Conservation (phyloP, 2,888 invertebrate species). For the Helicoverpa assulta region DNA sequence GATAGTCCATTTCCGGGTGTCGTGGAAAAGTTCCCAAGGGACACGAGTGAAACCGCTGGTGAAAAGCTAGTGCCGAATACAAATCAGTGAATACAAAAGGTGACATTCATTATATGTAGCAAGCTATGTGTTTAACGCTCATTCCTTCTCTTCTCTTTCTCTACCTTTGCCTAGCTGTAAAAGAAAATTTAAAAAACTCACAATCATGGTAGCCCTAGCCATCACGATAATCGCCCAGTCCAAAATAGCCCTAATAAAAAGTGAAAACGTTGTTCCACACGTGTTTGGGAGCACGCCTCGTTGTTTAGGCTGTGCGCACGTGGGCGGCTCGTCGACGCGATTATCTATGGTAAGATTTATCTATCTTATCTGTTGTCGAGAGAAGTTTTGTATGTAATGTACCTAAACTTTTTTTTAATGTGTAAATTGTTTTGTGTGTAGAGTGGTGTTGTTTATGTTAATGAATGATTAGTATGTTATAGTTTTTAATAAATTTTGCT, state of each 20-base stretch:
- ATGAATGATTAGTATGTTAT: too few species aligned
- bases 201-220: slow-evolving; percentile 1
- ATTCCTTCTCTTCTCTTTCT: too few species aligned
- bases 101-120: background rate
- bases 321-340: slow-evolving; percentile 41
- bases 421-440: background rate
- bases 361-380: slow-evolving; percentile 28
- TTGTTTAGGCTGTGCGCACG: slow-evolving; percentile 53
- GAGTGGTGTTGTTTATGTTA: background rate
- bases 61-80: too few species aligned
- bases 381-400: slow-evolving; percentile 8
- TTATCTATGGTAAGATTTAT: slow-evolving; percentile 53
- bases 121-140: background rate
- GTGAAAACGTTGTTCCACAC: slow-evolving; percentile 57
- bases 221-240: slow-evolving; percentile 41
- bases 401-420: slow-evolving; percentile 1
- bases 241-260: slow-evolving; percentile 65
- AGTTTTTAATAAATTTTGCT: too few species aligned
- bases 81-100: too few species aligned
- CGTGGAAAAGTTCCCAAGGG: too few species aligned
- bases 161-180: too few species aligned
- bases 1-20: too few species aligned
- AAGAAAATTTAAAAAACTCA: too few species aligned
- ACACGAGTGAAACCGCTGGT: too few species aligned
- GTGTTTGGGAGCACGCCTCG: slow-evolving; percentile 44